Base-by-base conservation (phyloP, 2,888 invertebrate species). In the Boloria euphrosyne region DNA sequence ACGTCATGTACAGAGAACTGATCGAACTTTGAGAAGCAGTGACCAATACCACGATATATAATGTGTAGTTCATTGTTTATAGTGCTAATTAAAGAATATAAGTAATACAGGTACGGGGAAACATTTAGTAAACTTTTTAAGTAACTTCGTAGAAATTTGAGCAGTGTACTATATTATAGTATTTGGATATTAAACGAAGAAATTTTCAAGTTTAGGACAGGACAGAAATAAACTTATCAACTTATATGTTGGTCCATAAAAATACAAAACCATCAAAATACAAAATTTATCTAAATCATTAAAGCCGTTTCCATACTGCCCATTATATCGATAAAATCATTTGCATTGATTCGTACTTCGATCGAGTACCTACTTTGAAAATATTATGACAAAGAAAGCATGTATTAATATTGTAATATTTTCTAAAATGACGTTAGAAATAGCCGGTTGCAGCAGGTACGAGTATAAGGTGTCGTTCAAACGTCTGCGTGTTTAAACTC, bases 1-100 rank as follows among this genome's bases (percentile, higher is more conserved):
- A 49, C 59, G 59, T 59, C 59, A 59, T 49, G 17, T 59, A 59
- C 49, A 59, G 49, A 13, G 59, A 50, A 59, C 17, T 31, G 17
- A 47, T 49, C 17, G 4, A 57, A 57, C 59, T 59, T 59, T n/a
- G 38, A 50, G 59, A 18, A 59, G 10, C 49, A 14, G 49, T 59
- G 59, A 59, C 17, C 50, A 59, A 59, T 16, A 16, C 49, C n/a
- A 10, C 13, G 22, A 57, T 57, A 46, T 46, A n/a, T 4, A 22
- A 46, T 27, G 10, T 13, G 5, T 44, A 44, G 43, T 38, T 55
- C 18, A 44, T 55, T 55, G 46, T 57, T 57, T 57, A 27, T 46
- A 57, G 27, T 46, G 10, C 31, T 38, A 38, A 38, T 38, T 38
- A 38, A 38, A 38, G 31, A 38, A 38, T 38, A 10, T 7, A 38